Evolutionary conservation across 2,888 invertebrate species (phyloP).

Genomic region (Amorpha juglandis): DNA sequence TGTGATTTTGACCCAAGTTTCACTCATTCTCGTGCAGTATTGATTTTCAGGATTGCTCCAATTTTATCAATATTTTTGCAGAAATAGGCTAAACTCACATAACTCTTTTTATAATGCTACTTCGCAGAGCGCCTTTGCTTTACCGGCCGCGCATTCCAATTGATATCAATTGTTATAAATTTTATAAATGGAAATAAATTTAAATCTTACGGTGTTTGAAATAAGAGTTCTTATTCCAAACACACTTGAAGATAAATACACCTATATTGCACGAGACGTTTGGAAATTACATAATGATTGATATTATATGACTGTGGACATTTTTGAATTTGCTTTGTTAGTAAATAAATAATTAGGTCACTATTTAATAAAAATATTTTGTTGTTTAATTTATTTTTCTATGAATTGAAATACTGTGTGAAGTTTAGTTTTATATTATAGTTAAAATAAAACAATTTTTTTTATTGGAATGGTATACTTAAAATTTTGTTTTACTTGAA

Average conservation of each 20-base stretch:
- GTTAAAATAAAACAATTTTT: too few species aligned
- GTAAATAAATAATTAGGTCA: constrained; percentile 1
- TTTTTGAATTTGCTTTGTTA: not conserved
- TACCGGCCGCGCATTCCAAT: not conserved
- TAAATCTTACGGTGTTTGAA: not conserved
- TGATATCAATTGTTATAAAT: constrained; percentile 12
- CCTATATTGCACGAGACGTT: not conserved
- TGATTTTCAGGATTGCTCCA: not conserved
- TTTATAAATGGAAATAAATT: constrained; percentile 3
- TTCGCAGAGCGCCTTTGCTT: too few species aligned
- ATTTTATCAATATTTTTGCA: not conserved
- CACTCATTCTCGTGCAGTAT: not conserved
- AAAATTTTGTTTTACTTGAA: too few species aligned
- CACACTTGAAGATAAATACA: not conserved
- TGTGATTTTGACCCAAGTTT: not conserved
- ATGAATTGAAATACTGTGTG: too few species aligned
- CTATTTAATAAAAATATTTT: not conserved
- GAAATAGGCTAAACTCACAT: too few species aligned
- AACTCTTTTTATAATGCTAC: too few species aligned
- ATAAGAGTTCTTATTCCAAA: constrained; percentile 9
- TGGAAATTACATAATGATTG: constrained; percentile 1
- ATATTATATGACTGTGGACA: not conserved
- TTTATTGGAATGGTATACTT: too few species aligned
- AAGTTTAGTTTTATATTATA: too few species aligned
- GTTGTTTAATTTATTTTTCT: too few species aligned